phyloP scores from a whole-genome alignment of 2,797 vertebrate species.

The Otolemur crassicaudatus region DNA sequence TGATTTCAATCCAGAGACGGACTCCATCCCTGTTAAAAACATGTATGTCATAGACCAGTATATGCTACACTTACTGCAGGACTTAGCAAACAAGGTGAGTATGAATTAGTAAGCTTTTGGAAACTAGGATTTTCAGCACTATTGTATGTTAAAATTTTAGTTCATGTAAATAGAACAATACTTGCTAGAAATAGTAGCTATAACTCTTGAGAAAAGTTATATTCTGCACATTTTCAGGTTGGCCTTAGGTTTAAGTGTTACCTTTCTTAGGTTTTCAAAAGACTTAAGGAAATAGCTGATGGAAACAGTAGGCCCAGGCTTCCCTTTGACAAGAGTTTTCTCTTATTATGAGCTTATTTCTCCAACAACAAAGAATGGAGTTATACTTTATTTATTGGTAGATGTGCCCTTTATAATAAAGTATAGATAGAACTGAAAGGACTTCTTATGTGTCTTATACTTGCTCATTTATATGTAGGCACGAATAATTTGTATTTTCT shows the following conservation, averaged over 20 bases:
- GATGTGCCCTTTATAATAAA: background rate
- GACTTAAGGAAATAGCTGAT: background rate
- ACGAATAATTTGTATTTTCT: background rate
- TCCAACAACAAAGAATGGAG: background rate
- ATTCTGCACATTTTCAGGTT: background rate
- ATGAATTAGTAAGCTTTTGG: too few species aligned
- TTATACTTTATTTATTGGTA: background rate
- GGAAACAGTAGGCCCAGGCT: background rate
- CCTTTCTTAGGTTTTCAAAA: background rate
- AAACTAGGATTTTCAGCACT: too few species aligned
- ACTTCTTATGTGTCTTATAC: background rate
- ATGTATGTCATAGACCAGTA: constrained; percentile 98
- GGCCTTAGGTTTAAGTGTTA: background rate
- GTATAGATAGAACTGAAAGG: background rate
- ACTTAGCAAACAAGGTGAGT: constrained; percentile 93
- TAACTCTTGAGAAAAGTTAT: background rate
- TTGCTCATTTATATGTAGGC: background rate
- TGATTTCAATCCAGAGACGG: constrained; percentile 92
- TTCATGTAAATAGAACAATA: rapidly evolving
- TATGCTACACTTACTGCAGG: constrained; percentile 94
- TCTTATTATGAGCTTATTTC: background rate
- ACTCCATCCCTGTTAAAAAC: constrained; percentile 91
- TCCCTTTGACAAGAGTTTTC: background rate
- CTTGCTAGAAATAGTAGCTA: background rate
- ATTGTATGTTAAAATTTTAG: background rate